Conservation (phyloP, 2,113 vertebrate species). For the Anguilla japonica region DNA sequence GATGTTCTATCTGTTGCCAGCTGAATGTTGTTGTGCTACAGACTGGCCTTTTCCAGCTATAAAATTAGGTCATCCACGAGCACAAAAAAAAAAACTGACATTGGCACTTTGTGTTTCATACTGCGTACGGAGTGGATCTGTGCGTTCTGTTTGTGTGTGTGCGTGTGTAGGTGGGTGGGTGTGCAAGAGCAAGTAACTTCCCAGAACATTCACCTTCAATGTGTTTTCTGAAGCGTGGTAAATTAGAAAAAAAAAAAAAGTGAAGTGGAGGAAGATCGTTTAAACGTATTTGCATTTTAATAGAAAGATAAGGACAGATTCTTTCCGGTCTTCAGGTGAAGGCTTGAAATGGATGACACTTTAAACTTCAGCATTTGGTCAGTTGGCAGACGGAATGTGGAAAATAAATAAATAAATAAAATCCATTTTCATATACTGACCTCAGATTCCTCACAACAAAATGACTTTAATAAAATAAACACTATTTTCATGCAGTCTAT, state of each 20-base stretch:
- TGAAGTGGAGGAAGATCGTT: conserved; percentile 21
- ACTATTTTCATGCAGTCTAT: conserved; percentile 10
- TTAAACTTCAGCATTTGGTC: conserved; percentile 27
- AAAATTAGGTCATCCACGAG: conserved; percentile 8
- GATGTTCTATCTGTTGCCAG: neutral
- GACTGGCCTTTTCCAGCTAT: conserved; percentile 1
- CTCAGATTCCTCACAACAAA: neutral
- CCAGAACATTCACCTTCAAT: neutral
- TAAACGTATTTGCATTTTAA: conserved; percentile 33
- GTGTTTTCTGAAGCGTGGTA: conserved; percentile 15
- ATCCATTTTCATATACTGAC: neutral
- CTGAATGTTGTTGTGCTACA: conserved; percentile 3
- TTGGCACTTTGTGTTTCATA: neutral
- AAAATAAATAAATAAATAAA: neutral
- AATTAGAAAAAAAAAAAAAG: conserved; percentile 20
- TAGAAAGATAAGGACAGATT: conserved; percentile 29
- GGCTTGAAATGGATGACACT: conserved; percentile 27
- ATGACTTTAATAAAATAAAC: conserved; percentile 23
- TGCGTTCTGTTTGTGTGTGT: neutral
- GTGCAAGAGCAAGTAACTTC: neutral
- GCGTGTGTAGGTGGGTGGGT: neutral
- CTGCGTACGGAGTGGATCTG: neutral
- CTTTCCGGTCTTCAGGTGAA: conserved; percentile 10
- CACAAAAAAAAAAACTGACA: neutral
- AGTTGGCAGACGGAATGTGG: conserved; percentile 10